Conservation (phyloP, 1,140 invertebrate genomes). For the Atta texana region DNA sequence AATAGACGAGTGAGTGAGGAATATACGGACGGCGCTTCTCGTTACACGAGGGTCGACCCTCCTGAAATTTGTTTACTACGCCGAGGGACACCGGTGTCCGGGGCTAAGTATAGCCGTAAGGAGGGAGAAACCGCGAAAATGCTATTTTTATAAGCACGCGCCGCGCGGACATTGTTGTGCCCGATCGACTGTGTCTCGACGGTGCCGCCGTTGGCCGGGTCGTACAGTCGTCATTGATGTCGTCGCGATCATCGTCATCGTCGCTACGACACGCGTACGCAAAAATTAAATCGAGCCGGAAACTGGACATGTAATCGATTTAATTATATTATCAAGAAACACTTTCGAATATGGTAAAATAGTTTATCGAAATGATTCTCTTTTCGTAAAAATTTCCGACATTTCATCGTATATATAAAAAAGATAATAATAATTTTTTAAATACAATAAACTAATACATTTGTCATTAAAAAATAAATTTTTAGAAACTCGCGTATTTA, state of each 20-base stretch:
- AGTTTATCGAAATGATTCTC: background rate
- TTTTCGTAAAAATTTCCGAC: background rate
- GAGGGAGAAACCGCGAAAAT: constrained; percentile 75
- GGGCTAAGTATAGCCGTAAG: constrained; percentile 72
- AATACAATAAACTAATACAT: background rate
- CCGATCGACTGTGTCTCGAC: constrained; percentile 55
- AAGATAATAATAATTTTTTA: background rate
- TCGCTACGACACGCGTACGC: background rate
- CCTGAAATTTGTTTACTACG: constrained; percentile 77
- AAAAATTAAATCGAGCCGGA: constrained; percentile 33
- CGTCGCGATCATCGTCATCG: constrained; percentile 31
- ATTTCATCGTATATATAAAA: no score
- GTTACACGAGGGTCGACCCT: constrained; percentile 64
- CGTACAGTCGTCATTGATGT: constrained; percentile 32
- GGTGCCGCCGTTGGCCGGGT: constrained; percentile 35
- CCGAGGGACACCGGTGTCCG: constrained; percentile 60
- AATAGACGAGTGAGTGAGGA: constrained; percentile 56
- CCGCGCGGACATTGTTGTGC: constrained; percentile 73
- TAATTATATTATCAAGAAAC: background rate
- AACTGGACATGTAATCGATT: background rate
- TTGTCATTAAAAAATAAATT: background rate
- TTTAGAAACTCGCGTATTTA: background rate
- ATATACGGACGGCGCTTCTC: constrained; percentile 53
- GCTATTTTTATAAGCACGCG: constrained; percentile 78
- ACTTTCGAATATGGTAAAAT: background rate